Evolutionary conservation across 2,888 invertebrate genomes (phyloP), one percentile per base, ranked within the genome.

Genomic region (Philaethria dido): DNA sequence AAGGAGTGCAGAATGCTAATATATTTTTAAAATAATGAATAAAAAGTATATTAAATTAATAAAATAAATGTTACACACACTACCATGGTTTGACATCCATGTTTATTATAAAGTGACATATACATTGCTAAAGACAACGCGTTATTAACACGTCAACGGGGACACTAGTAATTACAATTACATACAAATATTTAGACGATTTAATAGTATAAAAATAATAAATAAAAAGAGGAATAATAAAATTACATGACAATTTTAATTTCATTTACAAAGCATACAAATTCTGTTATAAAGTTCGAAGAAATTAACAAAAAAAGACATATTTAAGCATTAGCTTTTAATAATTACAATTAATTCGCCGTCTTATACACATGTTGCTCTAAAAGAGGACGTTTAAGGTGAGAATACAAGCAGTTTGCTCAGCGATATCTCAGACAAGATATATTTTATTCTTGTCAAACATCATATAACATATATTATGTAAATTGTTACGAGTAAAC

Each of bases 401-500:
- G 64, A 69, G 52, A 66, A 57, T 52, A n/a, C n/a, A 8, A 45
- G 36, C 20, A 62, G 68, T 72, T 71, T 71, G 61, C 42, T 65
- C 22, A 71, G 48, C 62, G 71, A 69, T 72, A 72, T 62, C 67
- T 66, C 55, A 50, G 59, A 57, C 61, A 57, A 66, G 68, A 72
- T 69, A 69, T 62, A 64, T 65, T 69, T 69, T 70, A 70, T 55
- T 67, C 61, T 71, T 67, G 61, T 68, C 65, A 72, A 73, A 71
- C 67, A 72, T 69, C 55, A 33, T 60, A 59, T 44, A 65, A 57
- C 61, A 69, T 54, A 64, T 67, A 61, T 64, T 50, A 57, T 64
- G 57, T 69, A 69, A 64, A 64, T 68, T 69, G 62, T 70, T 65
- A 71, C 70, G 59, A 65, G 70, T 76, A 67, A 76, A 77, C 76